Percentiles rank a stretch among this genome's conserved stretches.
Evolutionary conservation across 2,888 invertebrate species (phyloP).

Genomic region (Mimumesa dahlbomi): DNA sequence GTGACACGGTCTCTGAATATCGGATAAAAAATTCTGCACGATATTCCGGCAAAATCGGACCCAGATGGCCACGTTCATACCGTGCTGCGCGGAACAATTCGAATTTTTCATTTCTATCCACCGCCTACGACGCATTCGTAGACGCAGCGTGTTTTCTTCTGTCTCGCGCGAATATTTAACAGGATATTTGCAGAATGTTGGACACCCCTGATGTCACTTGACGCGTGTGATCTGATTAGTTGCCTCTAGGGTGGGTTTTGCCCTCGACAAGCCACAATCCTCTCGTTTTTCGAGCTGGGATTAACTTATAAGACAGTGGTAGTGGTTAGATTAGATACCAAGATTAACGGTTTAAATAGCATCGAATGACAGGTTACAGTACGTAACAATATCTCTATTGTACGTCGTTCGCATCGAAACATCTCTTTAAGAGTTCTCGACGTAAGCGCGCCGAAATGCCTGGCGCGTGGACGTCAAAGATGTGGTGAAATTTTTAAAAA

Average conservation of each 20-base stretch:
- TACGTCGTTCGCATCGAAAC: constrained; percentile 14
- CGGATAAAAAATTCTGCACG: no score
- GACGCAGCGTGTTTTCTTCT: no score
- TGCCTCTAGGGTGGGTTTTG: constrained; percentile 75
- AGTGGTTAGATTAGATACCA: constrained; percentile 38
- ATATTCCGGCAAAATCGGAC: no score
- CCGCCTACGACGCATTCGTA: no score
- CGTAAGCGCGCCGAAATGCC: no score
- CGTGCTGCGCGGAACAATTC: no score
- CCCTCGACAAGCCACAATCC: constrained; percentile 73
- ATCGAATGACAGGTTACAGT: constrained; percentile 38
- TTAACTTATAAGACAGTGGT: constrained; percentile 53
- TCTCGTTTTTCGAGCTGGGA: constrained; percentile 61
- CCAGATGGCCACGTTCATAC: no score
- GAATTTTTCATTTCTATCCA: no score
- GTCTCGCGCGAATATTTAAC: constrained; percentile 44
- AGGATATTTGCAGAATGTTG: constrained; percentile 68
- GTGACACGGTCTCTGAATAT: no score
- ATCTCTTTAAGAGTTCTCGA: no score
- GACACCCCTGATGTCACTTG: constrained; percentile 74
- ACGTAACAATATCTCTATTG: constrained; percentile 16
- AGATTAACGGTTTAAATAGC: constrained; percentile 40
- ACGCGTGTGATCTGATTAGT: constrained; percentile 78
- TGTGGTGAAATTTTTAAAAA: no score
- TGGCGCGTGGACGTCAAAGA: no score